A percentile compares a stretch with the other conserved stretches of the same genome.
Evolutionary conservation across 1,140 invertebrate genomes (phyloP).

Genomic region (Phortica variegata): DNA sequence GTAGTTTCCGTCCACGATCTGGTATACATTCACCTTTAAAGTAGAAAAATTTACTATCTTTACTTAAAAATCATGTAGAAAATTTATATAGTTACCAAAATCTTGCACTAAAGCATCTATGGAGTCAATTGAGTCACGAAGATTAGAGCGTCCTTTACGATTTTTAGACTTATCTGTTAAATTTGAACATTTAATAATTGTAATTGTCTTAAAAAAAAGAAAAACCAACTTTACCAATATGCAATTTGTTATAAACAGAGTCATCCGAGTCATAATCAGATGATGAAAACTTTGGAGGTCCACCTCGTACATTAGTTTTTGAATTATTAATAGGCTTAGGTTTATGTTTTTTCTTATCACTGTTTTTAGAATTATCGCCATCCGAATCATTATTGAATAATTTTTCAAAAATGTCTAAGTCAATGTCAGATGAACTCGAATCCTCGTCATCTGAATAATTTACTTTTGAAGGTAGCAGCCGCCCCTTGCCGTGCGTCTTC

Average conservation of each 20-base stretch:
- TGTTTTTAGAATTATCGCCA: constrained; percentile 12
- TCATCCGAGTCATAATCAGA: constrained; percentile 8
- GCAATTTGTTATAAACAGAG: no score
- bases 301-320: constrained; percentile 13
- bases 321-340: not conserved
- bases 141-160: no score
- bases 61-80: no score
- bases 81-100: no score
- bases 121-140: no score
- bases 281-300: constrained; percentile 10
- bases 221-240: no score
- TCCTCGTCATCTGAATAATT: not conserved
- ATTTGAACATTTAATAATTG: no score
- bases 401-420: constrained; percentile 42
- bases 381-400: constrained; percentile 36
- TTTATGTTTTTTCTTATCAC: not conserved
- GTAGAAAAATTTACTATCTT: constrained; percentile 34
- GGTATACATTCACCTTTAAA: constrained; percentile 3
- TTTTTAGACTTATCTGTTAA: no score
- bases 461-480: no score
- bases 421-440: constrained; percentile 31
- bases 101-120: no score
- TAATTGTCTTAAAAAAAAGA: no score
- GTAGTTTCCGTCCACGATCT: not conserved
- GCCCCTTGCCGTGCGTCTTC: no score